Base-by-base conservation (phyloP, 2,888 invertebrate genomes). In the Tortricodes alternella region DNA sequence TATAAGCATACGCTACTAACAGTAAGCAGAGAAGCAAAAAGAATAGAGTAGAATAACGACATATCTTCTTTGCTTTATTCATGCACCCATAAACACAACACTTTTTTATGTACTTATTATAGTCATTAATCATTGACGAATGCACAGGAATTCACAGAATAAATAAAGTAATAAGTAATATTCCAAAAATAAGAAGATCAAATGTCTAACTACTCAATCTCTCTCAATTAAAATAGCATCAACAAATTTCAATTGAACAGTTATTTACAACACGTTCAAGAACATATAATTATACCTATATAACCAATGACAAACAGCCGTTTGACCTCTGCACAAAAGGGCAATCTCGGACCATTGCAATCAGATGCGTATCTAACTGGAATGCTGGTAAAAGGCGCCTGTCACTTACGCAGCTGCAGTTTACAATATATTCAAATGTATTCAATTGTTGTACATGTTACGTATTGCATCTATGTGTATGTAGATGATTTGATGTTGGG, bases 301-400 rank as follows among this genome's bases (percentile, higher is more conserved):
- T 24, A 8, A 9, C 23, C 23, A 16, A 23, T 41, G 41, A 24
- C 24, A 24, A 24, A 41, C 8, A 8, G 9, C 38, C 50, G 44
- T 16, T 41, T 27, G 53, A 55, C 58, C 59, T 52, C 51, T 19
- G 51, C 7, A 24, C 48, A 35, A 53, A n/a, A 55, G 58, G 55
- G 58, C 51, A 61, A 46, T 11, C 38, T 19, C 44, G 43, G 41
- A 15, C 29, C 58, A 46, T 38, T 18, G 56, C 29, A 46, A 21
- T 37, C 46, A 53, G 62, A 63, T 64, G 53, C 34, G 35, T 64
- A 60, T 64, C 64, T 61, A 1, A 41, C 37, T 44, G 48, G 55
- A 60, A 61, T 61, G 61, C 51, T 21, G 39, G 56, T 58, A 58
- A 50, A 53, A 60, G 59, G 56, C 46, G 38, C 24, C 52, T 32